Conservation (phyloP, 2,797 vertebrate genomes). For the Dicrostonyx torquatus region DNA sequence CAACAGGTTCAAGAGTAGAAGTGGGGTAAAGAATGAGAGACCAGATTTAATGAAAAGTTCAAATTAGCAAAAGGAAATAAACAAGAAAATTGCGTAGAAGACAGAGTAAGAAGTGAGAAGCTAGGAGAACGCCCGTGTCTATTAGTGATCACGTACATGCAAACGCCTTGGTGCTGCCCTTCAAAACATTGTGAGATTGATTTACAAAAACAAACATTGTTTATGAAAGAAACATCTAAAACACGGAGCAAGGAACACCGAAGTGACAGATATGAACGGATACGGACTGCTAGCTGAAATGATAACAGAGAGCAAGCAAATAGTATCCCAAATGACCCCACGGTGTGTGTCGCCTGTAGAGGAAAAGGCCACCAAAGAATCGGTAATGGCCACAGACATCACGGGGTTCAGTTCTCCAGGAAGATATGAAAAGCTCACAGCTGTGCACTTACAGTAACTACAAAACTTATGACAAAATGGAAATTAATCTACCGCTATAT, state of each 20-base stretch:
- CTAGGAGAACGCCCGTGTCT: neutral
- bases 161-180: neutral
- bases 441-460: neutral
- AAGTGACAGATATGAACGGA: neutral
- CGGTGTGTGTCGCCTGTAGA: neutral
- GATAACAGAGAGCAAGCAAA: neutral
- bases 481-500: neutral
- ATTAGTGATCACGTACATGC: neutral
- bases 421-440: slow-evolving; percentile 15
- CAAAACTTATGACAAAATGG: neutral
- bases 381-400: neutral
- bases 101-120: neutral
- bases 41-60: neutral
- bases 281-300: neutral
- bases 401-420: neutral
- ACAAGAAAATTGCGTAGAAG: neutral
- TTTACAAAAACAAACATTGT: neutral
- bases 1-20: neutral
- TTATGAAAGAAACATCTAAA: slow-evolving; percentile 11
- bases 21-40: neutral
- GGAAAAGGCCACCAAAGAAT: neutral
- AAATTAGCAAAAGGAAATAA: slow-evolving; percentile 32
- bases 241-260: neutral
- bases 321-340: slow-evolving; percentile 2
- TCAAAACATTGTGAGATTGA: neutral